Evolutionary conservation across 2,113 vertebrate genomes (phyloP).

Genomic region (Tachysurus vachellii): DNA sequence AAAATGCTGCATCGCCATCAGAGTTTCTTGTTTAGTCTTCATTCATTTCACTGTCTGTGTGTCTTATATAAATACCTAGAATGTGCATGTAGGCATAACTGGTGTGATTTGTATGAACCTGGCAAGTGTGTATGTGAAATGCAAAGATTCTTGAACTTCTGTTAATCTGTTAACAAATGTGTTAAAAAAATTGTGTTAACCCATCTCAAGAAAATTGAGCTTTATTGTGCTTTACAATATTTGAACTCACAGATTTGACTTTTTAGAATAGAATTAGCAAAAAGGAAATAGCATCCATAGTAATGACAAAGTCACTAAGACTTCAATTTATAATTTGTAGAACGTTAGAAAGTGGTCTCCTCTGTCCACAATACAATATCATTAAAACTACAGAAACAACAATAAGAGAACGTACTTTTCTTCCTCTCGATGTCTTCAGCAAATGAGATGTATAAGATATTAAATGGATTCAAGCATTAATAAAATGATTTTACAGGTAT

Average conservation of each 20-base stretch:
- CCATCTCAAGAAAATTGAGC: not conserved
- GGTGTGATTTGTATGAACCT: not conserved
- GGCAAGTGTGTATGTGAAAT: not conserved
- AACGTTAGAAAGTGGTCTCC: not conserved
- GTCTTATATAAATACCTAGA: not conserved
- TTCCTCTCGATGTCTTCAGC: not conserved
- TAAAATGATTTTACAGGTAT: not conserved
- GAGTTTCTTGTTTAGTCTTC: constrained; percentile 3
- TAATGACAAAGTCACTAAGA: not conserved
- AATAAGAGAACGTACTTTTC: not conserved
- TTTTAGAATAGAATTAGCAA: not conserved
- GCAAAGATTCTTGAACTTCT: not conserved
- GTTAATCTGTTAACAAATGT: not conserved
- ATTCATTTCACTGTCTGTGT: not conserved
- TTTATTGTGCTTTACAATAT: no score
- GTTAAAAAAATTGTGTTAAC: not conserved
- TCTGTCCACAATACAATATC: not conserved
- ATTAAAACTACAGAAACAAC: not conserved
- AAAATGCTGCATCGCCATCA: not conserved
- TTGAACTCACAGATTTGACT: not conserved
- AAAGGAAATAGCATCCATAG: not conserved
- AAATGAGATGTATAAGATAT: not conserved
- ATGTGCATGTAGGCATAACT: not conserved
- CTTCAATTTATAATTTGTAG: not conserved
- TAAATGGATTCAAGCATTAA: not conserved